Base-by-base conservation (phyloP, 2,797 vertebrate species). In the Dryobates pubescens region DNA sequence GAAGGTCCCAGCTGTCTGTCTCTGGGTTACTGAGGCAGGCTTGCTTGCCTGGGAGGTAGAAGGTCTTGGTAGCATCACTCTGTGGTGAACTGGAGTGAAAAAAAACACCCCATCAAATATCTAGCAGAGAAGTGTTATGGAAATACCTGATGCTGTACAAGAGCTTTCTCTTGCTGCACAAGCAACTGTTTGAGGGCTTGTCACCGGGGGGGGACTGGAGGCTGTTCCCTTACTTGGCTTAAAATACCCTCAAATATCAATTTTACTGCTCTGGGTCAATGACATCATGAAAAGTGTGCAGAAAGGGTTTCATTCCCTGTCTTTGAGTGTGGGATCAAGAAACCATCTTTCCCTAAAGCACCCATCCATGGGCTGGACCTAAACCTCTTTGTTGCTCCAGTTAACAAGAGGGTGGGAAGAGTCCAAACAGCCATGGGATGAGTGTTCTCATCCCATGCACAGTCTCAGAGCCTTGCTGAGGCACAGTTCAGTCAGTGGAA, bases 31-130 rank as follows among this genome's bases (percentile, higher is more conserved):
- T 15, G 56, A 83, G 76, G 86, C 79, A 96, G 90, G 76, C 83
- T 51, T 32, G 34, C 43, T 62, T 89, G 92, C 93, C 90, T 72
- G 65, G 77, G 92, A 95, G 94, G 95, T 95, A 95, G 93, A 81
- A 90, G 71, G 51, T 89, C 75, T 88, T 69, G 77, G 47, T 62
- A 49, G 63, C 63, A 45, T 81, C 75, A 67, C 61, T 76, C 68
- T 93, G 79, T 78, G 82, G 53, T 65, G 90, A 45, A 56, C 67
- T 57, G 62, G 54, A 71, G 51, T 36, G 49, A 75, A 71, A 86
- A 49, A 41, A 43, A 43, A 43, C 16, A 43, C 17, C 41, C 41
- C 24, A 12, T 69, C 53, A n/a, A 71, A 61, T 19, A 8, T 3
- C 10, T 26, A 64, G 75, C 12, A 81, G 49, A 53, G 59, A 69